phyloP scores from a whole-genome alignment of 2,113 vertebrate species.

The Rhineura floridana region DNA sequence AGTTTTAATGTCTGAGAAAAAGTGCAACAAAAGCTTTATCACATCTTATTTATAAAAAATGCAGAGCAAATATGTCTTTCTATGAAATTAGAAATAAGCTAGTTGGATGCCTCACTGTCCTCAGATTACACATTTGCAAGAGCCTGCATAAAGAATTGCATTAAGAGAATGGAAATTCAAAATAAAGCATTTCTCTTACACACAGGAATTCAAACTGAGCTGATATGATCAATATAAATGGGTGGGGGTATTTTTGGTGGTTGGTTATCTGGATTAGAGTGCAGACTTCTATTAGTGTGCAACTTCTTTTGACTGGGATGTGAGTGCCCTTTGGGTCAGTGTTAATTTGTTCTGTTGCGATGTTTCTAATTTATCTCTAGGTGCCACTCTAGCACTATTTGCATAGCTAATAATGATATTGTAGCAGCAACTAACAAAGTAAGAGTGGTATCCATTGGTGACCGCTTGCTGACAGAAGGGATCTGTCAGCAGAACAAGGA shows the following conservation, averaged over 20 bases:
- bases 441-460: no score
- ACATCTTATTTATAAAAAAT: neutral
- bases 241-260: no score
- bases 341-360: neutral
- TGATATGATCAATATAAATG: neutral
- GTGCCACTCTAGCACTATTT: neutral
- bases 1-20: neutral
- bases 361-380: neutral
- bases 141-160: neutral
- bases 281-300: neutral
- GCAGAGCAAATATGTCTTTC: neutral
- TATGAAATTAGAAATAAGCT: neutral
- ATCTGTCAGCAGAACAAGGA: no score
- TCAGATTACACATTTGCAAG: neutral
- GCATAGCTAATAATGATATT: neutral
- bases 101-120: neutral
- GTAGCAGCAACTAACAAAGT: neutral
- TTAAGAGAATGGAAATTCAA: neutral
- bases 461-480: no score
- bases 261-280: neutral
- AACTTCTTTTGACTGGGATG: neutral
- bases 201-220: neutral
- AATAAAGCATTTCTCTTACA: neutral
- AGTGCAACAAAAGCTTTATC: neutral
- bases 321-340: neutral